Evolutionary conservation across 2,888 invertebrate genomes (phyloP), one percentile per base, ranked within the genome.

Genomic region (Eretmocerus hayati): DNA sequence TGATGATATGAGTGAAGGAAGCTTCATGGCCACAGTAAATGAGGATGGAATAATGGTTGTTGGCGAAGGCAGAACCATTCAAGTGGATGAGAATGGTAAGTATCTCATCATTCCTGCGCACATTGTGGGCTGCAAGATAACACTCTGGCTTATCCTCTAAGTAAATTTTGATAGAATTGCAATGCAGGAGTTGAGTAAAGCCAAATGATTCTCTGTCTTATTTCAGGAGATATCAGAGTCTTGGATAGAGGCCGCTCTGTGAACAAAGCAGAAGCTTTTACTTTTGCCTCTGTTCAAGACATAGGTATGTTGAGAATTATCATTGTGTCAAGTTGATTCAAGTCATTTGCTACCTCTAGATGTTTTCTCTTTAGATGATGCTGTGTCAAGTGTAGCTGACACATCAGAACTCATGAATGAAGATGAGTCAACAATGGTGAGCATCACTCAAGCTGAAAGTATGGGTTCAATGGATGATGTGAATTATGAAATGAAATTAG

Each of bases 21-120:
- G 59, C 32, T 66, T 67, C 38, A 33, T 68, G 37, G 63, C 65
- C 2, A 63, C 62, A 21, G 61, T 67, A 11, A 58, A 63, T 33
- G 61, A 66, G 46, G 62, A 59, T 3, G 26, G 37, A 36, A 61
- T 65, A n/a, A 62, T 68, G 54, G 64, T 67, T 52, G 62, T 66
- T 2, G 64, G 61, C 3, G 63, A 61, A 23, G 56, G 65, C 2
- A 61, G 63, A 36, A 60, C 63, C 0, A 62, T 67, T 46, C 58
- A 63, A 58, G 61, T 65, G 2, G 63, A 67, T 50, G 66, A 69
- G 56, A 59, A 67, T 55, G 68, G 69, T 59, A 53, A 64, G 65
- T 57, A 52, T 36, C 8, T 9, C 26, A n/a, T n/a, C n/a, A n/a
- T n/a, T n/a, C n/a, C n/a, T n/a, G n/a, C n/a, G n/a, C n/a, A n/a